Evolutionary conservation across 2,113 vertebrate genomes (phyloP), one percentile per base, ranked within the genome.

Genomic region (Solea solea): DNA sequence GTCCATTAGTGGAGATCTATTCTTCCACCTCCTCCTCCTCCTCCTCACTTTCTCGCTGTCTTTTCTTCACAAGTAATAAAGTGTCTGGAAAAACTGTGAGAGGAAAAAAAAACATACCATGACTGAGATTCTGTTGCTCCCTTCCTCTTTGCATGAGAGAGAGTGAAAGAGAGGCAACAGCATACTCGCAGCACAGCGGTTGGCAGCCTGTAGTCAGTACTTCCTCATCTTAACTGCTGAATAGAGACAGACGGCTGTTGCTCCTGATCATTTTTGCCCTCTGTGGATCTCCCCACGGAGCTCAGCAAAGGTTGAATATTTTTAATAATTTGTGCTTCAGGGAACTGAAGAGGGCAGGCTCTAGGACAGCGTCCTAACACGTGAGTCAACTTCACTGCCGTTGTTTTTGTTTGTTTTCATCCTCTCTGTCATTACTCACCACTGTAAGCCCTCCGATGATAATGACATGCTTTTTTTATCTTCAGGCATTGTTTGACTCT

Each of bases 161-260:
- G 76, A 74, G 79, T 69, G 76, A 64, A 76, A 67, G 72, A 39
- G 48, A 67, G 69, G 64, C 44, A 56, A 14, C 44, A 14, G 55
- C 69, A 12, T 60, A 44, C 42, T 55, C 2, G 34, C 56, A 28
- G 64, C 60, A 34, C 63, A 72, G 79, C 13, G 25, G 74, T 71
- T 80, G 69, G 71, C 73, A 74, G 82, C 53, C 73, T 72, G 74
- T 69, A 64, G 49, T 68, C 72, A 64, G 49, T 68, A 85, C 86
- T 90, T 91, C 90, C 87, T 86, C 81, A 83, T 83, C 72, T 69
- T 82, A 76, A 39, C 77, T 76, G 59, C 72, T 68, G 77, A 21
- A 27, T 64, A 34, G 59, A 82, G 58, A 57, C 70, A 51, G 65
- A 58, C 39, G 39, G 83, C 41, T 9, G 63, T 69, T 64, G 57